Evolutionary conservation across 2,113 vertebrate species (phyloP).

Genomic region (Atherinomorus stipes): DNA sequence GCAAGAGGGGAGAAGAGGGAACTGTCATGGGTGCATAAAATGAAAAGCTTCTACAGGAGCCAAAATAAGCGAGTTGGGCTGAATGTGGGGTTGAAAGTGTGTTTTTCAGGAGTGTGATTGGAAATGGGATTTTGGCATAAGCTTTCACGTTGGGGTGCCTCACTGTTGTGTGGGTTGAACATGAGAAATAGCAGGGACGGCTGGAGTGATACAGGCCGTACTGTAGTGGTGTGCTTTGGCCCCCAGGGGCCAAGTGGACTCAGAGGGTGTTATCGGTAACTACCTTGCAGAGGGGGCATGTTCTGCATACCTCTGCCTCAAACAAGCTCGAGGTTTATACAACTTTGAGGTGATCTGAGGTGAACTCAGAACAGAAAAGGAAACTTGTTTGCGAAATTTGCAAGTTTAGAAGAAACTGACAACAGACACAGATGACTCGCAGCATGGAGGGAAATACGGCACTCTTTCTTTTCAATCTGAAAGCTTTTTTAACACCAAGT

Average conservation of each 20-base stretch:
- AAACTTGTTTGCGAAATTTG: not conserved
- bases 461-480: too few species aligned
- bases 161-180: not conserved
- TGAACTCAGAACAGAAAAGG: not conserved
- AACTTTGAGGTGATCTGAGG: not conserved
- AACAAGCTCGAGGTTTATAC: not conserved
- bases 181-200: too few species aligned
- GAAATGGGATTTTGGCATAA: not conserved
- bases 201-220: not conserved
- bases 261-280: not conserved
- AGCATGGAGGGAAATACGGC: too few species aligned
- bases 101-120: not conserved
- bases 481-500: too few species aligned
- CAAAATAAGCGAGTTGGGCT: not conserved
- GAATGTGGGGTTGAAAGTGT: not conserved
- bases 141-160: not conserved
- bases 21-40: too few species aligned
- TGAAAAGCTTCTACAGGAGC: too few species aligned
- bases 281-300: not conserved
- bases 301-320: not conserved
- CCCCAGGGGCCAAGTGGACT: not conserved
- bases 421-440: not conserved
- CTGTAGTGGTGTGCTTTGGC: not conserved
- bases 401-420: not conserved
- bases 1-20: not conserved